Base-by-base conservation (phyloP, 2,113 vertebrate species). In the Synodontis membranacea region DNA sequence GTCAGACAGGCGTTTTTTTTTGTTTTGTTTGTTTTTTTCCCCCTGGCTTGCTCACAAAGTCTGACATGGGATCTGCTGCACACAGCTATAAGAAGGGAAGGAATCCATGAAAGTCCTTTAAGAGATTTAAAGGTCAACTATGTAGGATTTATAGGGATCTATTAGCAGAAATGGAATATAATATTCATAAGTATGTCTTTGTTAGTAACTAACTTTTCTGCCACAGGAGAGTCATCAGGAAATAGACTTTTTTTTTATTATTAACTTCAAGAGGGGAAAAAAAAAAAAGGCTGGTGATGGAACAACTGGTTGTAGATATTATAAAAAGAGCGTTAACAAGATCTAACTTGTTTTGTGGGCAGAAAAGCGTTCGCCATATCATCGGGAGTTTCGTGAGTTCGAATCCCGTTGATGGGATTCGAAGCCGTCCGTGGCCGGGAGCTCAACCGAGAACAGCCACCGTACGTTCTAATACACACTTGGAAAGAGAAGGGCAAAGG, bases 101-200 rank as follows among this genome's bases (percentile, higher is more conserved):
- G 50, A 88, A 82, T 76, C 62, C 58, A 34, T 79, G n/a, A 70
- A 46, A 74, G 75, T 84, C 76, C 76, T 84, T 44, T 84, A 21
- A 54, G 54, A 52, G 66, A 62, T 85, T 85, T 48, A 37, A 76
- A n/a, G n/a, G n/a, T n/a, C n/a, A n/a, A n/a, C n/a, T n/a, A n/a
- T n/a, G n/a, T n/a, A n/a, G n/a, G n/a, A n/a, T n/a, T n/a, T n/a
- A n/a, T n/a, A n/a, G n/a, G n/a, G n/a, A n/a, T n/a, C n/a, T n/a
- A n/a, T n/a, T n/a, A n/a, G n/a, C n/a, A n/a, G n/a, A n/a, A n/a
- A n/a, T n/a, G n/a, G n/a, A n/a, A n/a, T n/a, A n/a, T n/a, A n/a
- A n/a, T n/a, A n/a, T n/a, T n/a, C n/a, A n/a, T n/a, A n/a, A n/a
- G n/a, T n/a, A n/a, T n/a, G n/a, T n/a, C n/a, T n/a, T n/a, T n/a